Conservation (phyloP, 2,113 vertebrate species). For the Ceyx cyanopectus region DNA sequence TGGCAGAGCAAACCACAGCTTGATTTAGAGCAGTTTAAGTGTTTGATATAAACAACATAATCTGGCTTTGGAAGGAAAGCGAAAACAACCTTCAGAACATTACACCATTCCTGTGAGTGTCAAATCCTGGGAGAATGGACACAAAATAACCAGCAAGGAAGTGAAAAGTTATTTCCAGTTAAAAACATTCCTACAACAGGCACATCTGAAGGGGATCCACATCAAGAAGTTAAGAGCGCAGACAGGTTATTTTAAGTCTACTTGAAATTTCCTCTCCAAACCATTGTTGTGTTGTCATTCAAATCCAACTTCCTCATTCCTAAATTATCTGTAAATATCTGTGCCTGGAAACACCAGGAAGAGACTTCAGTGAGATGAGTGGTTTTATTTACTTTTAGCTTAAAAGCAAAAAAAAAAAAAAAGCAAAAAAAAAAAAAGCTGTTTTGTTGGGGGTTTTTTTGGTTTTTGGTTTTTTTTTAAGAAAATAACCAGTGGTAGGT, state of each 20-base stretch:
- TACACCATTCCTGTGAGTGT: background rate
- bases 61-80: background rate
- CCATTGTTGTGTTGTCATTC: background rate
- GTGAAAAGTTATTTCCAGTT: background rate
- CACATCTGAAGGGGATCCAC: background rate
- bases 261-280: constrained; percentile 15
- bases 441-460: no score
- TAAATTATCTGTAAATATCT: background rate
- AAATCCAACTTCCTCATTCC: constrained; percentile 33
- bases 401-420: background rate
- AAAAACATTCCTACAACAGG: background rate
- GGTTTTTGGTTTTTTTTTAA: background rate
- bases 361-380: background rate
- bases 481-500: background rate
- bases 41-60: background rate
- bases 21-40: background rate
- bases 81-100: background rate
- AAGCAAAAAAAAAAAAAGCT: no score
- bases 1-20: background rate
- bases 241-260: background rate
- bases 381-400: background rate
- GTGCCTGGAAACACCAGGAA: background rate
- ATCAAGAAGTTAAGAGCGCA: background rate
- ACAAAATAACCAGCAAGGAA: background rate
- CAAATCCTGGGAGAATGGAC: background rate